Conservation (phyloP, 1,140 invertebrate species). For the Mycetomoellerius zeteki region DNA sequence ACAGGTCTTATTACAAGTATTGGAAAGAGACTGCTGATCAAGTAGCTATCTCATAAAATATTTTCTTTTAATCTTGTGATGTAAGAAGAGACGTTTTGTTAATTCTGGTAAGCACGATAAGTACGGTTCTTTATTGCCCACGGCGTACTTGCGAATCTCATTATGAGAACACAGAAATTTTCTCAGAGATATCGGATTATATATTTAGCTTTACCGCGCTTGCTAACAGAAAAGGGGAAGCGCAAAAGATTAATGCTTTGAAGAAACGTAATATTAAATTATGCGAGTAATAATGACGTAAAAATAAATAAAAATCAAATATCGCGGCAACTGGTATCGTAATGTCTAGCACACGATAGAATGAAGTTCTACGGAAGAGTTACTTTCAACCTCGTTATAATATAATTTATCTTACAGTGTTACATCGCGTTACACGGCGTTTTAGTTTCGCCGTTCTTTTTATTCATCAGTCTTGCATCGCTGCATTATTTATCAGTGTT, state of each 20-base stretch:
- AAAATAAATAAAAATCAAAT: conserved; percentile 36
- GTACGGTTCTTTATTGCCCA: conserved; percentile 30
- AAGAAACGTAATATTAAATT: conserved; percentile 52
- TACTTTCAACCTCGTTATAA: not conserved
- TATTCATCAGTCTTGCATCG: not conserved
- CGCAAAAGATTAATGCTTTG: conserved; percentile 42
- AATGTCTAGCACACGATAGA: not conserved
- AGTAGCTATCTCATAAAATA: conserved; percentile 69
- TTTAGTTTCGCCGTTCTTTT: not conserved
- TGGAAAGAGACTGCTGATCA: conserved; percentile 71
- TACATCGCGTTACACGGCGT: not conserved
- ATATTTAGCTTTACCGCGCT: not conserved
- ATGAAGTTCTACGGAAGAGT: not conserved
- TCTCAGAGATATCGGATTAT: conserved; percentile 56
- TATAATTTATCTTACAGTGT: conserved; percentile 11
- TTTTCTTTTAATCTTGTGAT: conserved; percentile 52
- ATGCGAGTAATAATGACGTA: conserved; percentile 9
- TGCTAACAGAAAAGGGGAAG: not conserved
- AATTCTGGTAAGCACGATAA: conserved; percentile 31
- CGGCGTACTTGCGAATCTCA: conserved; percentile 39
- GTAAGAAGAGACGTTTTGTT: conserved; percentile 14
- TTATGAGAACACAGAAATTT: conserved; percentile 49
- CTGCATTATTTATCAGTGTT: conserved; percentile 14
- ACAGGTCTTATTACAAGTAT: conserved; percentile 74
- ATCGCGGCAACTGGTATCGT: not conserved